Conservation (phyloP, 2,113 vertebrate species). For the Corythoichthys haematopterus region DNA sequence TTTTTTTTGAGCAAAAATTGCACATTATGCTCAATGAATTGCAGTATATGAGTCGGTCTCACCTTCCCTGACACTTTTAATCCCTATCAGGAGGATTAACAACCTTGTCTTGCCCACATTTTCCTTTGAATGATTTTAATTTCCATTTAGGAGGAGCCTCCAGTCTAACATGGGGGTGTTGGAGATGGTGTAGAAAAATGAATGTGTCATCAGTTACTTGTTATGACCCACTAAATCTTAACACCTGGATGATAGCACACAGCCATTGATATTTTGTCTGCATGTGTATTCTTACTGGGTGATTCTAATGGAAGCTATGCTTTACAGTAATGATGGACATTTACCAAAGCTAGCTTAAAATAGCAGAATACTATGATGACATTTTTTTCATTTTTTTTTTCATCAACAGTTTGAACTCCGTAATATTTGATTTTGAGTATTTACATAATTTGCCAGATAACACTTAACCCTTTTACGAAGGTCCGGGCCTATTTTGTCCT, state of each 20-base stretch:
- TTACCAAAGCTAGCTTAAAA: too few species aligned
- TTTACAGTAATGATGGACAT: too few species aligned
- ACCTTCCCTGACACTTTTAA: background rate
- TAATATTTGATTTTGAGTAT: too few species aligned
- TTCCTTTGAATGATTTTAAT: background rate
- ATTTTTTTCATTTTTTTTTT: too few species aligned
- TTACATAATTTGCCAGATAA: too few species aligned
- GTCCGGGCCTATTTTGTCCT: too few species aligned
- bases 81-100: conserved; percentile 5
- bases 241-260: background rate
- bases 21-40: background rate
- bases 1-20: background rate
- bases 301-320: too few species aligned
- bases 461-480: too few species aligned
- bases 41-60: background rate
- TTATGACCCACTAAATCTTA: background rate
- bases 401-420: too few species aligned
- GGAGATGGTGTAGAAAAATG: background rate
- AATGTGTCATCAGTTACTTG: conserved; percentile 3
- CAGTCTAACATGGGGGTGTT: background rate
- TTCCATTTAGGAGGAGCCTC: background rate
- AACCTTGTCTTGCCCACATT: background rate
- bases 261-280: background rate
- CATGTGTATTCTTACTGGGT: background rate
- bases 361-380: too few species aligned